These are phyloP conservation scores for Peromyscus polionotus DNA, from an alignment of 2,113 vertebrate species.

Conservation along the genomic window DNA sequence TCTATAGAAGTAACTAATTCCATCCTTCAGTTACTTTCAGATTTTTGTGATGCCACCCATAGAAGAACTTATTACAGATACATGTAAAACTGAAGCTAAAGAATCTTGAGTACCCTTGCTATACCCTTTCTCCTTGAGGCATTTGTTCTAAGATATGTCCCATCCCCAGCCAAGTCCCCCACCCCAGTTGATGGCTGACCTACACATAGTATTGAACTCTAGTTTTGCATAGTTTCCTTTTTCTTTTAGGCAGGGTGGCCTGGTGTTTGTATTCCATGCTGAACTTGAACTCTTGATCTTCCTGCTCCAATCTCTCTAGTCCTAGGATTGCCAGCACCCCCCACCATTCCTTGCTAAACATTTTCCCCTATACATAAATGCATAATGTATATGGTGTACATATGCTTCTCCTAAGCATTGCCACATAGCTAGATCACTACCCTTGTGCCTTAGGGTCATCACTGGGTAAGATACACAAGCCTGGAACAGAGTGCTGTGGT, in stretches of 20 bases:
- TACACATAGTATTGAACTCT: neutral
- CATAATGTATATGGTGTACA: neutral
- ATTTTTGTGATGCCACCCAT: conserved; percentile 23
- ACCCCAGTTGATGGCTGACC: neutral
- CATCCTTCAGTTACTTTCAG: neutral
- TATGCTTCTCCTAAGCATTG: neutral
- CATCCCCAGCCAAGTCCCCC: neutral
- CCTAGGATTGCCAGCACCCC: neutral
- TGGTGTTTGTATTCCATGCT: neutral
- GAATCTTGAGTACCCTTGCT: neutral
- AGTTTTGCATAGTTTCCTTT: neutral
- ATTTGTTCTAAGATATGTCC: neutral
- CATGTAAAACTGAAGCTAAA: neutral
- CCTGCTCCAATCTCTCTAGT: neutral
- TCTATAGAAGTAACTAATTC: neutral
- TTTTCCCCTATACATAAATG: neutral
- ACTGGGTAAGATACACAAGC: neutral
- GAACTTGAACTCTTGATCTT: neutral
- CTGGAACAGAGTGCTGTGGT: neutral
- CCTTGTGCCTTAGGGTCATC: neutral
- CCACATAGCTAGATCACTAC: neutral
- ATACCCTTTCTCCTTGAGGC: neutral
- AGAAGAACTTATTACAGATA: neutral
- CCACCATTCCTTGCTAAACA: no score
- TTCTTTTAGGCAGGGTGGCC: neutral